Conservation (phyloP, 2,797 vertebrate species). For the Oreortyx pictus region DNA sequence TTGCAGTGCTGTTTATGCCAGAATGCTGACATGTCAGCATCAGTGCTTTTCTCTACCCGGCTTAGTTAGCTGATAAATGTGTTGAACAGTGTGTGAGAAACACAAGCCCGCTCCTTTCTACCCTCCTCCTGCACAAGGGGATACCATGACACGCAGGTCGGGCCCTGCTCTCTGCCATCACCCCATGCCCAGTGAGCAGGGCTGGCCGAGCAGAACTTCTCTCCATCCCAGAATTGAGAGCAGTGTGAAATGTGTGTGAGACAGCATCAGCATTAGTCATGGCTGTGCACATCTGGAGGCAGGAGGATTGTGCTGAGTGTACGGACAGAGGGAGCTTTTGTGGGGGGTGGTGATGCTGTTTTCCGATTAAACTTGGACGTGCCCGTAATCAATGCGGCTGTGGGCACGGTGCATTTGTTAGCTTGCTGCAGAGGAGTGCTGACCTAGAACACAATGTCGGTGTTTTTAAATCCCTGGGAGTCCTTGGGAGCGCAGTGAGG, state of each 20-base stretch:
- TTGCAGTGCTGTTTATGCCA: background rate
- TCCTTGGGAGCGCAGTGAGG: background rate
- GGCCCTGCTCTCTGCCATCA: too few species aligned
- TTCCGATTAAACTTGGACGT: background rate
- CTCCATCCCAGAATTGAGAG: background rate
- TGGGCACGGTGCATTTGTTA: background rate
- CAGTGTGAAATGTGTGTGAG: background rate
- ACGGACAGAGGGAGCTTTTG: background rate
- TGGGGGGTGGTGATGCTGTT: background rate
- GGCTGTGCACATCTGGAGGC: conserved; percentile 5
- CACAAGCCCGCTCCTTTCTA: background rate
- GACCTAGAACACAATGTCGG: fast-evolving
- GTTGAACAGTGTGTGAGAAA: background rate
- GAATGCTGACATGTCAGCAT: background rate
- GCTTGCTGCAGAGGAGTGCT: background rate
- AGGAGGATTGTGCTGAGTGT: background rate
- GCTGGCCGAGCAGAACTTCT: too few species aligned
- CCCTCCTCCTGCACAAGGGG: too few species aligned
- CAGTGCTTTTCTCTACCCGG: background rate
- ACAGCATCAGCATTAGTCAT: background rate
- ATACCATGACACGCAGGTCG: too few species aligned
- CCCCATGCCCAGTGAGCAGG: too few species aligned
- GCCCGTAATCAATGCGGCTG: fast-evolving
- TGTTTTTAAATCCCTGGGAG: background rate
- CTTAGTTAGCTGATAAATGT: background rate